These are phyloP conservation scores for Polyodon spathula DNA, from an alignment of 2,113 vertebrate genomes.

Conservation along the genomic window DNA sequence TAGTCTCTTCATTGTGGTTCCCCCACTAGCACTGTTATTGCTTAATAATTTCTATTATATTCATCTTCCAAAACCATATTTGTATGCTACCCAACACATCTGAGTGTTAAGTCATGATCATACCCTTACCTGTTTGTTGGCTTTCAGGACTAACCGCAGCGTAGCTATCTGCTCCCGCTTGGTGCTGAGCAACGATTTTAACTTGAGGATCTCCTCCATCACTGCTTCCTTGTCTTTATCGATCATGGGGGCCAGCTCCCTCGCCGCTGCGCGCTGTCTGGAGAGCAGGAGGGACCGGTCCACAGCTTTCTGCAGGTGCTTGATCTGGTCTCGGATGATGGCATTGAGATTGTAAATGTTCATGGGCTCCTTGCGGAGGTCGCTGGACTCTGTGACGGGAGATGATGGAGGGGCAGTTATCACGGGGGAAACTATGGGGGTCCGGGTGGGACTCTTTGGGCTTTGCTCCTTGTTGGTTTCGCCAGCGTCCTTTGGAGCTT, in stretches of 20 bases:
- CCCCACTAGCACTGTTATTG: no score
- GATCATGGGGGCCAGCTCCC: conserved; percentile 78
- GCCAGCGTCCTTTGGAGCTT: conserved; percentile 61
- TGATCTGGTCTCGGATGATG: conserved; percentile 96
- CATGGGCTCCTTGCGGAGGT: conserved; percentile 93
- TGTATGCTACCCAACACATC: no score
- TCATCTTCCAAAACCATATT: no score
- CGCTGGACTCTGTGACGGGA: conserved; percentile 66
- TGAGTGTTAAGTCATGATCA: no score
- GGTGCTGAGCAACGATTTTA: conserved; percentile 91
- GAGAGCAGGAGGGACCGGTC: conserved; percentile 90
- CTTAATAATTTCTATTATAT: no score
- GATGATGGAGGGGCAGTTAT: conserved; percentile 73
- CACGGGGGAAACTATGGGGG: conserved; percentile 61
- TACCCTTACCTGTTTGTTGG: conserved; percentile 85
- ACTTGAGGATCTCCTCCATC: conserved; percentile 94
- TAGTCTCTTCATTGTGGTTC: no score
- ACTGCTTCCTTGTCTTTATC: conserved; percentile 95
- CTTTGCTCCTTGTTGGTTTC: conserved; percentile 52
- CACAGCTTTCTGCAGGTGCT: conserved; percentile 91
- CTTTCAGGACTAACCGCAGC: conserved; percentile 85
- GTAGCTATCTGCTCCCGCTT: conserved; percentile 97
- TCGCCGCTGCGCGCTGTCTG: conserved; percentile 80
- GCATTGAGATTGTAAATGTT: conserved; percentile 97
- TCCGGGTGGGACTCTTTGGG: conserved; percentile 69